phyloP scores from a whole-genome alignment of 2,113 vertebrate genomes.

The Zeus faber region DNA sequence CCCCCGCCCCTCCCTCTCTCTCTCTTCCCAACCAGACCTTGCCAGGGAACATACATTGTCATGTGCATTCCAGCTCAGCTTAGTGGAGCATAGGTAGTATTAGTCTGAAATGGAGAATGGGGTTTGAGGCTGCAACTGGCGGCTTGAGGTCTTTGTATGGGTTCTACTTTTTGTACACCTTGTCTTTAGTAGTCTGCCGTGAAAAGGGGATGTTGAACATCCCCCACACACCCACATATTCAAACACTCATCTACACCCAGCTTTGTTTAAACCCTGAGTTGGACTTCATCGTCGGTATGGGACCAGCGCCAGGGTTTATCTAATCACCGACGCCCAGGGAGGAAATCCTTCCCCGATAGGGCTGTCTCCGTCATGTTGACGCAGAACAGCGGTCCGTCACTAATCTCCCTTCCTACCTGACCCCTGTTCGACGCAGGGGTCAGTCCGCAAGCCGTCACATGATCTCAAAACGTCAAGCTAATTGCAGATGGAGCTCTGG shows the following conservation, averaged over 20 bases:
- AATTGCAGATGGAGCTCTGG: constrained; percentile 22
- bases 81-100: constrained; percentile 16
- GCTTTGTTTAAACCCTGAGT: not conserved
- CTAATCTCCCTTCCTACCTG: constrained; percentile 59
- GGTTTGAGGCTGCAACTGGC: no score
- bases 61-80: constrained; percentile 19
- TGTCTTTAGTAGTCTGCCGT: not conserved
- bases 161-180: not conserved
- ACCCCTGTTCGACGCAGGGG: constrained; percentile 32
- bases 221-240: not conserved
- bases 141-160: not conserved
- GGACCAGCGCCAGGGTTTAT: constrained; percentile 14
- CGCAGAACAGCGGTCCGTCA: constrained; percentile 51
- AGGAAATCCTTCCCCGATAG: constrained; percentile 28
- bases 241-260: constrained; percentile 3
- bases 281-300: not conserved
- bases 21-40: constrained; percentile 16
- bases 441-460: constrained; percentile 46
- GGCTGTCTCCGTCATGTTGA: constrained; percentile 48
- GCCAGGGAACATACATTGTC: constrained; percentile 34
- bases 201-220: not conserved
- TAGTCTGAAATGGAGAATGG: constrained; percentile 7
- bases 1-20: not conserved
- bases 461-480: constrained; percentile 41
- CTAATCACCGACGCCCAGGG: constrained; percentile 10